phyloP scores from a whole-genome alignment of 2,797 vertebrate genomes.

The Sorex maritimensis region DNA sequence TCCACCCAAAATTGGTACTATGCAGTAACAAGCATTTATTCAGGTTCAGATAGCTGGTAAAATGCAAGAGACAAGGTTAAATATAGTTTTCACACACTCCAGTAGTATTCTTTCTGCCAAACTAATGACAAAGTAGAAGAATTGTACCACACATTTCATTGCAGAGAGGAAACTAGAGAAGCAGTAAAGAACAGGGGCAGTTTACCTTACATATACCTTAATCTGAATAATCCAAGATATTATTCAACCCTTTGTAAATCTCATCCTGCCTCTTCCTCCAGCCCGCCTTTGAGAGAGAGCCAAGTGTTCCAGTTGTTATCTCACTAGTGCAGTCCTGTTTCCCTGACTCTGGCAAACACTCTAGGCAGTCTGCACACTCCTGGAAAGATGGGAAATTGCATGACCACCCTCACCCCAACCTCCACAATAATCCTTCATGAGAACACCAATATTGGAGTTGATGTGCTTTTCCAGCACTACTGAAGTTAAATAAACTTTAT shows the following conservation, averaged over 20 bases:
- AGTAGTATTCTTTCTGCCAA: too few relatives aligned
- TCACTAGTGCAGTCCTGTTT: not conserved
- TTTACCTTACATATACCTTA: too few relatives aligned
- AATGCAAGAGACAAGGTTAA: too few relatives aligned
- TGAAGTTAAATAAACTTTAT: not conserved
- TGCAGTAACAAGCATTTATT: not conserved
- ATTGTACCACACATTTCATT: too few relatives aligned
- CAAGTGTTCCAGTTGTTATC: not conserved
- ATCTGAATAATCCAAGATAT: too few relatives aligned
- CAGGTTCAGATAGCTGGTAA: constrained; percentile 2
- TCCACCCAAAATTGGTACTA: not conserved
- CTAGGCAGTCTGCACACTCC: not conserved
- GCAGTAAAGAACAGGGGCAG: too few relatives aligned
- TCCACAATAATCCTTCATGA: not conserved
- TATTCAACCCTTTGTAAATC: not conserved
- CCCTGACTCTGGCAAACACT: not conserved
- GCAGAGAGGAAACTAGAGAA: too few relatives aligned
- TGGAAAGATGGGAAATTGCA: not conserved
- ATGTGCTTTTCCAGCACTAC: not conserved
- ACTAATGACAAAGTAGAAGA: too few relatives aligned
- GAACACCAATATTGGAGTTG: not conserved
- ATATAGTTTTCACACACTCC: too few relatives aligned
- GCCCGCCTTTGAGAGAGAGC: not conserved
- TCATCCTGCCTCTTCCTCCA: not conserved
- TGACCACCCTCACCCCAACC: not conserved